A percentile compares a stretch with the other conserved stretches of the same genome.
Conservation (phyloP, 2,888 invertebrate species). For the Agrilus mali region DNA sequence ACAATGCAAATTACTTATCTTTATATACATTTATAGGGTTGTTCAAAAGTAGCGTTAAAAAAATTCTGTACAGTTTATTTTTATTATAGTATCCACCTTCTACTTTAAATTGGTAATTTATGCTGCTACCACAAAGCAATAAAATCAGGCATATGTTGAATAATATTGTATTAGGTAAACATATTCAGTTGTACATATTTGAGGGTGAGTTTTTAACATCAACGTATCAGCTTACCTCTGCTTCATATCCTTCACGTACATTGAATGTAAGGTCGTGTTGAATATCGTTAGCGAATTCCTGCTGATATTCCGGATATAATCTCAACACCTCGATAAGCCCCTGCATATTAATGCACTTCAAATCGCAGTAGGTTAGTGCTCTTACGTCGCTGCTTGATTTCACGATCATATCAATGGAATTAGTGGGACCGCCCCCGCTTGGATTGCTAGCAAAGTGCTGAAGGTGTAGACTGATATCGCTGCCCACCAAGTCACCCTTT, state of each 20-base stretch:
- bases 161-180: too few species aligned
- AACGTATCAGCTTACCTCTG: constrained; percentile 44
- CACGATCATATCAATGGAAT: constrained; percentile 62
- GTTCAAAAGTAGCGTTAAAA: too few species aligned
- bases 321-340: constrained; percentile 81
- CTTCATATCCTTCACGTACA: constrained; percentile 83
- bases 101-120: too few species aligned
- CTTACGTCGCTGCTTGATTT: constrained; percentile 90
- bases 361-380: constrained; percentile 90
- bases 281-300: constrained; percentile 87
- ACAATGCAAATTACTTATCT: too few species aligned
- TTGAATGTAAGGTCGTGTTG: constrained; percentile 93
- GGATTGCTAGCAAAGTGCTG: constrained; percentile 49
- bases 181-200: too few species aligned
- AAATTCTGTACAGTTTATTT: too few species aligned
- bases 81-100: too few species aligned
- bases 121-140: too few species aligned
- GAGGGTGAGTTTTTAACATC: too few species aligned
- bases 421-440: constrained; percentile 39
- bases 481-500: constrained; percentile 91
- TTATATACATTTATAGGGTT: too few species aligned
- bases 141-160: too few species aligned
- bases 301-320: constrained; percentile 88
- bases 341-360: constrained; percentile 86
- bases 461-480: constrained; percentile 76